Conservation (phyloP, 2,113 vertebrate genomes). For the Collichthys lucidus region DNA sequence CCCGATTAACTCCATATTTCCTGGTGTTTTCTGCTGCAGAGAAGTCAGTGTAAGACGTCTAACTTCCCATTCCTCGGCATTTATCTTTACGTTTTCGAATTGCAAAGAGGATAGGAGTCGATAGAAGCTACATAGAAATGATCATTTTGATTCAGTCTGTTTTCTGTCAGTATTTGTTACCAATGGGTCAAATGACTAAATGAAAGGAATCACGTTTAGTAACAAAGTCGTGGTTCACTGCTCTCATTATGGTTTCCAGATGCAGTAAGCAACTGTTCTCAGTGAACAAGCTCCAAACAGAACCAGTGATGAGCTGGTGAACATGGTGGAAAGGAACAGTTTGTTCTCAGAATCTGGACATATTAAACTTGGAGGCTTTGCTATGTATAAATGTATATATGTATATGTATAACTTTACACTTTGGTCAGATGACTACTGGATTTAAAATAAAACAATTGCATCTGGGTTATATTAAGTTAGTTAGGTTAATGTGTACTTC, state of each 20-base stretch:
- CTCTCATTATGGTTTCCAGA: background rate
- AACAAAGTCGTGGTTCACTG: too few relatives aligned
- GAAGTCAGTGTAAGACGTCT: background rate
- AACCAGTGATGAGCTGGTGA: background rate
- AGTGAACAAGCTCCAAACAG: background rate
- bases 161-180: too few relatives aligned
- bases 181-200: too few relatives aligned
- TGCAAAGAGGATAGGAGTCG: background rate
- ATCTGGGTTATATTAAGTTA: too few relatives aligned
- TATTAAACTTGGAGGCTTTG: background rate
- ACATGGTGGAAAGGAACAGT: background rate
- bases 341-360: background rate
- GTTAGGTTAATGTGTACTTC: too few relatives aligned
- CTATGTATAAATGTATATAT: too few relatives aligned
- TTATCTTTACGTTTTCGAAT: background rate
- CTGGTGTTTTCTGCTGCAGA: background rate
- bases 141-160: too few relatives aligned
- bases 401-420: background rate
- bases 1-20: background rate
- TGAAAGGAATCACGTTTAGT: too few relatives aligned
- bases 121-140: too few relatives aligned
- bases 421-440: too few relatives aligned
- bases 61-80: background rate
- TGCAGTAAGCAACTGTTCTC: background rate
- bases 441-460: too few relatives aligned